Evolutionary conservation across 1,140 invertebrate genomes (phyloP), one percentile per base, ranked within the genome.

Genomic region (Odontomachus brunneus): DNA sequence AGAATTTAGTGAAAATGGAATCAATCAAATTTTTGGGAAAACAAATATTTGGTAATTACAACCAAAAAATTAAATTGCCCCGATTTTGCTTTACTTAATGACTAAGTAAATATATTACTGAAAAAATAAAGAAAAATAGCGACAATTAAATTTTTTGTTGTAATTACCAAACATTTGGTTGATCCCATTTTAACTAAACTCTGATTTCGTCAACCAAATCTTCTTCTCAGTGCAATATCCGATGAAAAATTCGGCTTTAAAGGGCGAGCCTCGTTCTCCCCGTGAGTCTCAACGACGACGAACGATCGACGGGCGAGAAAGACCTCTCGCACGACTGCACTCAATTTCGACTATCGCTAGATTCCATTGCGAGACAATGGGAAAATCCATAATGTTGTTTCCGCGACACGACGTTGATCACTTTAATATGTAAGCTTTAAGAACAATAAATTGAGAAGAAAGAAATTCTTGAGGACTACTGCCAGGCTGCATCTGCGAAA

Each of bases 331-430:
- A 14, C 12, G 22, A 60, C 63, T 44, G 14, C 17, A 14, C 44
- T 57, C 63, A 1, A 73, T 66, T 55, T 65, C 19, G 17, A 63
- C 22, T 75, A 33, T n/a, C 49, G 19, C 26, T 44, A 29, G 44
- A 22, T 81, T 53, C 53, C 65, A 80, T 84, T 73, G 57, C 74
- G 55, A 67, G 62, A 62, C 38, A 74, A 85, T 82, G 76, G 69
- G 11, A 85, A 44, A 85, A 22, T 82, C 62, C 84, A 72, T 75
- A 82, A 86, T 66, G 65, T 76, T 83, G 84, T 78, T 82, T 78
- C 38, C 9, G 62, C 33, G 62, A 83, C 24, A 38, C 17, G 62
- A 65, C 57, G 82, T 59, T 86, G 71, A 82, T 22, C 71, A 57
- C 67, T 62, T 87, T 82, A 81, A 75, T 66, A 69, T 73, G 59